Percentiles rank a stretch among this genome's conserved stretches.
These are phyloP conservation scores for Tortrix viridana DNA, from an alignment of 2,888 invertebrate species.

Conservation along the genomic window DNA sequence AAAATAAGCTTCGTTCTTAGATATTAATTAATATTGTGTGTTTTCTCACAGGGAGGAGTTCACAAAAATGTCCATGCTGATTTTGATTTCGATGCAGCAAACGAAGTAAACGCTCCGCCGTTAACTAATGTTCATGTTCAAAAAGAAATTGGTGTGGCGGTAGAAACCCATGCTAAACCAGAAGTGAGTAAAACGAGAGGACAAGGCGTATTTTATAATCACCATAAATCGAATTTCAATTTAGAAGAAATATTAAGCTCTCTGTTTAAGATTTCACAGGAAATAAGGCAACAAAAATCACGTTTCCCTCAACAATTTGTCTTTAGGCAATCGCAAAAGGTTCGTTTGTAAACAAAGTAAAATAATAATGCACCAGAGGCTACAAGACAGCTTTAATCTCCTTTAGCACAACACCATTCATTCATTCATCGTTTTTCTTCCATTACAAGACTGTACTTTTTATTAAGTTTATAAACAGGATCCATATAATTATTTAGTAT, in stretches of 20 bases:
- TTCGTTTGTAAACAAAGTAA: slow-evolving; percentile 50
- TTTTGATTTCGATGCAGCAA: slow-evolving; percentile 56
- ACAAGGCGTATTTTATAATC: slow-evolving; percentile 38
- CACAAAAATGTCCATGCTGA: slow-evolving; percentile 56
- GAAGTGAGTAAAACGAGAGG: slow-evolving; percentile 68
- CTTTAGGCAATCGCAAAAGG: slow-evolving; percentile 53
- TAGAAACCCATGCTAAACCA: slow-evolving; percentile 45
- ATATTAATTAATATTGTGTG: neutral
- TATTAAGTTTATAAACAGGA: neutral
- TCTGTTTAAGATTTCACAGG: slow-evolving; percentile 52
- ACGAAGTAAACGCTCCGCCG: slow-evolving; percentile 59
- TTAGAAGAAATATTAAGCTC: slow-evolving; percentile 55
- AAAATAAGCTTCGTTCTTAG: too few relatives aligned
- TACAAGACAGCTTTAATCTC: slow-evolving; percentile 50
- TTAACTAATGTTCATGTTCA: slow-evolving; percentile 46
- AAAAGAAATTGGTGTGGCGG: slow-evolving; percentile 46
- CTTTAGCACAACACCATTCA: slow-evolving; percentile 19
- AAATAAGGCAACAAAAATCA: slow-evolving; percentile 46
- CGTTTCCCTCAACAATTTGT: slow-evolving; percentile 44
- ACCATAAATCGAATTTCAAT: slow-evolving; percentile 43
- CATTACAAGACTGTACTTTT: neutral
- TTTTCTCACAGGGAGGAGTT: slow-evolving; percentile 56
- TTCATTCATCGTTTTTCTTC: neutral
- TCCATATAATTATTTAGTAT: too few relatives aligned
- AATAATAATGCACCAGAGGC: slow-evolving; percentile 53